Base-by-base conservation (phyloP, 2,797 vertebrate species). In the Salmo trutta region DNA sequence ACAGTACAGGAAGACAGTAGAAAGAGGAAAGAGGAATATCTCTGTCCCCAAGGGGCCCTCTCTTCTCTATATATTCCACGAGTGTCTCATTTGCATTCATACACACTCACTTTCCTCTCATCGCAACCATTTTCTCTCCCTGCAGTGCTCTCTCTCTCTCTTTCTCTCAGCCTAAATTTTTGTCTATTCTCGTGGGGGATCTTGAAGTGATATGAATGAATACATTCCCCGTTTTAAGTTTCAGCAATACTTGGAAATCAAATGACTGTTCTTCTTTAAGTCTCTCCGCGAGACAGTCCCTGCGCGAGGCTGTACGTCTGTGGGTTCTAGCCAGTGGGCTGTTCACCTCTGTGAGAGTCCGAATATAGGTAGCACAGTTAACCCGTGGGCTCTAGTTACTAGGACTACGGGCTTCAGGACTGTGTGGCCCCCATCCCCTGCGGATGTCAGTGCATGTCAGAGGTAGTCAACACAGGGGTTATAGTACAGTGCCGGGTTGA, bases 171-270 rank as follows among this genome's bases (percentile, higher is more conserved):
- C 79, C 82, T 80, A 82, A 81, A 90, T 90, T 90, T 88, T 56
- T 84, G 83, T 17, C 84, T 69, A 74, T 82, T 82, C 85, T 86
- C 88, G 41, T 16, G 84, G 84, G 91, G 88, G 77, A 84, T 80
- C 83, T 88, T 83, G 84, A 87, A 90, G 77, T 82, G 85, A 87
- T 87, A 88, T 84, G 83, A 91, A 87, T 76, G 75, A 88, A 80
- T 87, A 75, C 80, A 81, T 86, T 86, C 80, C 78, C 86, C 21
- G 69, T 75, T 76, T 75, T 76, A 82, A 74, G 80, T 83, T 75
- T 84, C 86, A 72, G 82, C 64, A 74, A 77, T 80, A 47, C 41
- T 47, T 47, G 10, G 41, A 47, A 47, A 47, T 52, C 79, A 77
- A 85, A 84, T 84, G 54, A 84, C 31, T 72, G 27, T 69, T 78